Evolutionary conservation across 2,888 invertebrate species (phyloP), one percentile per base, ranked within the genome.

Genomic region (Rhodophaea formosa): DNA sequence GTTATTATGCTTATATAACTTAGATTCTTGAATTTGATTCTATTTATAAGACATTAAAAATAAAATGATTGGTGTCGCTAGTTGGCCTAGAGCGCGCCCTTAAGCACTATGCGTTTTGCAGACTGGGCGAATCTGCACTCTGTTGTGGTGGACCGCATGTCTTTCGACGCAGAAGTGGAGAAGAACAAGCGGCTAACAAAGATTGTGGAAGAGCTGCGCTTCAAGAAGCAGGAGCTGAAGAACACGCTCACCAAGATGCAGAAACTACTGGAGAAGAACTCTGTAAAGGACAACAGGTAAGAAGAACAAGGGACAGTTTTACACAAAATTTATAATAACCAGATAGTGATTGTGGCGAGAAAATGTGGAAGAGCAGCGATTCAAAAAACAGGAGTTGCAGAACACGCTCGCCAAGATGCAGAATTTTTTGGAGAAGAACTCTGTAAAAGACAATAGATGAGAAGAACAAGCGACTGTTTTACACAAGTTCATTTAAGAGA

Each of bases 111-210:
- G 23, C 16, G 15, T 8, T 44, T 62, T 66, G 17, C 65, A 89
- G 90, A 90, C 64, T 90, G 90, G 90, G 66, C 86, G 3, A 89
- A 88, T 59, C 75, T 91, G 0, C 90, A 91, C 66, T 76, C 89
- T 0, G 82, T 90, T 8, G 88, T 91, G 0, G 91, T 91, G 8
- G 91, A 91, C 60, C 80, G 91, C 2, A 88, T 92, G 88, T 91
- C 92, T 2, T 88, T 75, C 62, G 87, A 92, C 59, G 83, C 81
- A 0, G 84, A 92, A 60, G 88, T 88, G 1, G 88, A 91, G 39
- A 92, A 91, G 61, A 91, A 86, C 68, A 88, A 88, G 61, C 80
- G 80, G 15, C 71, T 93, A 3, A 83, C 84, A 3, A 82, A 79
- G 46, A 77, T 77, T 0, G 84, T 92, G 12, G 84, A 85, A 17